A percentile compares a stretch with the other conserved stretches of the same genome.
Evolutionary conservation across 2,113 vertebrate species (phyloP).

Genomic region (Xenus cinereus): DNA sequence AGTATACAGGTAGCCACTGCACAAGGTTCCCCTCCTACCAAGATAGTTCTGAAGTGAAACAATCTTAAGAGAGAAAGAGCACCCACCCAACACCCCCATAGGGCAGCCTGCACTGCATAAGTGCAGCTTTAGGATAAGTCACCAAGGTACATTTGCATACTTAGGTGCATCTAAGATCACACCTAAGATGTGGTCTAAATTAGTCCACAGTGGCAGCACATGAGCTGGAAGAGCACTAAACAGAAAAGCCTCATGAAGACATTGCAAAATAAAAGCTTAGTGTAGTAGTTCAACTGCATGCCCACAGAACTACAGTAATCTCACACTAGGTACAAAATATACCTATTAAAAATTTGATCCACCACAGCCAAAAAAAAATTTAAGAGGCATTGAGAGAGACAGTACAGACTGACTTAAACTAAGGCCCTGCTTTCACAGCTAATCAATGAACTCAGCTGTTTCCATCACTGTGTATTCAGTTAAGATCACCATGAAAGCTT

Average conservation of each 20-base stretch:
- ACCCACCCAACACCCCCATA: neutral
- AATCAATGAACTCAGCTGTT: neutral
- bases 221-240: neutral
- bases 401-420: neutral
- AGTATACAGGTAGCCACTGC: neutral
- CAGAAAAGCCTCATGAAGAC: neutral
- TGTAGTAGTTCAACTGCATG: neutral
- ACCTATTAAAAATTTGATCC: neutral
- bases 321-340: neutral
- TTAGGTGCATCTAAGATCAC: neutral
- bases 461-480: neutral
- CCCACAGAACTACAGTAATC: neutral
- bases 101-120: neutral
- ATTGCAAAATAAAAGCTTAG: neutral
- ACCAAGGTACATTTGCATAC: neutral
- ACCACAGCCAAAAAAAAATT: too few species aligned
- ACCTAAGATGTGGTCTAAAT: neutral
- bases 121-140: neutral
- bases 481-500: neutral
- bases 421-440: neutral
- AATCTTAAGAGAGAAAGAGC: neutral
- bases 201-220: neutral
- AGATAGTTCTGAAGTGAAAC: neutral
- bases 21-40: neutral
- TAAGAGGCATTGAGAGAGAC: neutral